Evolutionary conservation across 2,888 invertebrate species (phyloP), one percentile per base, ranked within the genome.

Genomic region (Eucera pruinosa): DNA sequence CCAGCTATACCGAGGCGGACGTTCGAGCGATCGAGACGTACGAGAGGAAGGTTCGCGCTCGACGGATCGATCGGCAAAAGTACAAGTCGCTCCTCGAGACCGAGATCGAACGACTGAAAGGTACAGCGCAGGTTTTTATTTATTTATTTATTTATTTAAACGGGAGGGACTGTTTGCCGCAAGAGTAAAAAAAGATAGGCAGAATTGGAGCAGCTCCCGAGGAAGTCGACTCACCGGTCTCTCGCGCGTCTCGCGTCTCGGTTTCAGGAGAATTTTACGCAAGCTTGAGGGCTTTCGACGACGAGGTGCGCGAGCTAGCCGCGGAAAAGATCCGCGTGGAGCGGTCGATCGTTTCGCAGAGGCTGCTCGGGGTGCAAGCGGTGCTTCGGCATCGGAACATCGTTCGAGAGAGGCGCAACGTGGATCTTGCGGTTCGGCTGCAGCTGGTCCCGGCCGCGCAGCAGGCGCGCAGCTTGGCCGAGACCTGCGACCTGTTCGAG

Each of bases 1-100:
- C 94, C 70, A 94, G 95, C 61, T 97, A 94, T 90, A 95, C 94
- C 61, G 95, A 96, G 81, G 96, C 97, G 5, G 97, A 98, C 81
- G 91, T 96, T 20, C 94, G 94, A 55, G 88, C 93, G 0, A 94
- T 95, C 69, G 94, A 94, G 58, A 95, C 95, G 0, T 98, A 97
- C 90, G 95, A 96, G 87, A 94, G 94, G 57, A 95, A 95, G 88
- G 94, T 96, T 0, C 92, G 93, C 43, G 94, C 94, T 74, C 93
- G 96, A 3, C 93, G 94, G 78, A 94, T 94, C 61, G 97, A 97
- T 92, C 94, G 97, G 15, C 95, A 95, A 87, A 95, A 96, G 87
- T 96, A 96, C 90, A 94, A 95, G 86, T 94, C 94, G 89, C 95
- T 96, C 93, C 90, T 97, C 77, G 94, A 95, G 86, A 94, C 94